phyloP scores from a whole-genome alignment of 2,888 invertebrate genomes.

The Exocentrus adspersus region DNA sequence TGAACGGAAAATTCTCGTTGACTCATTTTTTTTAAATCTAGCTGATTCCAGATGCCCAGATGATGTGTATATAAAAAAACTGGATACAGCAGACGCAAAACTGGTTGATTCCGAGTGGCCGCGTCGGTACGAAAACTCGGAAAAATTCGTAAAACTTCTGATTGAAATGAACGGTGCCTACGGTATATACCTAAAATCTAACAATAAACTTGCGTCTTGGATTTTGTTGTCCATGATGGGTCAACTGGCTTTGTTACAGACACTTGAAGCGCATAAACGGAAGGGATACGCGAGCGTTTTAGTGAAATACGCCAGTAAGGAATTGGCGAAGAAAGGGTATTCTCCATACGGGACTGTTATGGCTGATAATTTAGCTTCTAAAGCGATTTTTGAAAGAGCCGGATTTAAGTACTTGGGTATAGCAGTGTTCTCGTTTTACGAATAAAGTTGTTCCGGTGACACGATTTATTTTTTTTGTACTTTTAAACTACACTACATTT shows the following conservation, averaged over 20 bases:
- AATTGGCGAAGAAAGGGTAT: conserved; percentile 55
- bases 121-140: conserved; percentile 52
- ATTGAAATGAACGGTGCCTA: conserved; percentile 57
- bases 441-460: too few relatives aligned
- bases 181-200: conserved; percentile 58
- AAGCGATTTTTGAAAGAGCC: conserved; percentile 54
- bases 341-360: conserved; percentile 54
- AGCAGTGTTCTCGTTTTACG: too few relatives aligned
- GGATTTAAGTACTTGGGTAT: conserved; percentile 46
- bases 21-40: neutral
- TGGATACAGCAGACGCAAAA: conserved; percentile 44
- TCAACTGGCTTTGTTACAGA: conserved; percentile 58
- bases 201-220: conserved; percentile 58
- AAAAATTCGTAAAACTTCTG: conserved; percentile 52
- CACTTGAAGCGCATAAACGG: conserved; percentile 54
- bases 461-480: too few relatives aligned
- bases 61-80: conserved; percentile 54
- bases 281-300: conserved; percentile 60
- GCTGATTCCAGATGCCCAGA: conserved; percentile 26
- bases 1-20: neutral
- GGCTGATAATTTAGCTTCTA: conserved; percentile 54
- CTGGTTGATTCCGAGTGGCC: conserved; percentile 58
- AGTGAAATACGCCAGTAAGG: conserved; percentile 53
- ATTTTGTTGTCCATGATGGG: conserved; percentile 55
- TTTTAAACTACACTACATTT: too few relatives aligned